Evolutionary conservation across 2,888 invertebrate genomes (phyloP).

Genomic region (Mactromeris polynyma): DNA sequence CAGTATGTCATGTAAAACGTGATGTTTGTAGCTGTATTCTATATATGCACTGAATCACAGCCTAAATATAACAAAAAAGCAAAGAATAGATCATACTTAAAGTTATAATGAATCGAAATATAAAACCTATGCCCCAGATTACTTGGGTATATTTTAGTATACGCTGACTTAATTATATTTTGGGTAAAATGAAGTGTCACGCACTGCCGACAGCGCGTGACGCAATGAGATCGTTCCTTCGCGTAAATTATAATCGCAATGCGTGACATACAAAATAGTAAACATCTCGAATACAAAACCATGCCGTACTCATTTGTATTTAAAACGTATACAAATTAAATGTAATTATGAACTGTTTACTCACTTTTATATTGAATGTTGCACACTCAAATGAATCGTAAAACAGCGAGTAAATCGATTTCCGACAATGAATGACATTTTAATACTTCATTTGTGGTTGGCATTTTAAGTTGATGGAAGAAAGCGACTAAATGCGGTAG

Average conservation of each 20-base stretch:
- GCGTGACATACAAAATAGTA: neutral
- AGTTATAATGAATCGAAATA: neutral
- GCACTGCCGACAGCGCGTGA: slow-evolving; percentile 23
- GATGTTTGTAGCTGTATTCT: too few species aligned
- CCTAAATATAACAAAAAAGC: neutral
- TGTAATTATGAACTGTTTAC: neutral
- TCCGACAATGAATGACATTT: neutral
- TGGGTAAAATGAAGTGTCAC: neutral
- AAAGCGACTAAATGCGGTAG: too few species aligned
- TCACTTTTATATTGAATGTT: neutral
- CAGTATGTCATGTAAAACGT: neutral
- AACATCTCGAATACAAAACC: neutral
- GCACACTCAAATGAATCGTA: neutral
- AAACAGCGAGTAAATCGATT: too few species aligned
- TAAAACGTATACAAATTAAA: neutral
- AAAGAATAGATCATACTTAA: neutral
- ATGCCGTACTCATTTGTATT: neutral
- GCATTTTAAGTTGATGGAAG: too few species aligned
- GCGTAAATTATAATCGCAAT: neutral
- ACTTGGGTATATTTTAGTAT: neutral
- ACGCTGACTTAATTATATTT: neutral
- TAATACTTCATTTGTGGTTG: too few species aligned
- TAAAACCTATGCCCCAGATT: neutral
- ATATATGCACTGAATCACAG: too few species aligned
- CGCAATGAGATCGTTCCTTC: neutral